Conservation (phyloP, 2,113 vertebrate species). For the Microtus montanus region DNA sequence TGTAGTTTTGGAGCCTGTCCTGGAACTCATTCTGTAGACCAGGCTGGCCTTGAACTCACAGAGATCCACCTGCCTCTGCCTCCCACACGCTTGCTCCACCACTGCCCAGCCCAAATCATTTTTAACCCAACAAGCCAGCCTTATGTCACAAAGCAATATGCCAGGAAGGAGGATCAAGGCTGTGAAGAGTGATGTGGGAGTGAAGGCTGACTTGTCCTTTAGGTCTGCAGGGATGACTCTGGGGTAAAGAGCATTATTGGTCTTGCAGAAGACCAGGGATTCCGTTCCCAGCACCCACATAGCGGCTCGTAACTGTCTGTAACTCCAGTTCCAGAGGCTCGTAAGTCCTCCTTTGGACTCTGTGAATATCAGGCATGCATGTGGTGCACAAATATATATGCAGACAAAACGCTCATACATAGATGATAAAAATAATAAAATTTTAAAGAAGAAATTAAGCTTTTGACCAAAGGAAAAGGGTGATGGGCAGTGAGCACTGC, state of each 20-base stretch:
- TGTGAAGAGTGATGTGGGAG: background rate
- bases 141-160: background rate
- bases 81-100: too few species aligned
- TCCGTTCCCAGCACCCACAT: background rate
- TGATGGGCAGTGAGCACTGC: background rate
- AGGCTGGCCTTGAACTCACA: too few species aligned
- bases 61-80: too few species aligned
- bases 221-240: background rate
- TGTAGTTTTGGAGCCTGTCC: too few species aligned
- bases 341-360: background rate
- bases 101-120: too few species aligned
- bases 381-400: too few species aligned
- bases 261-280: background rate
- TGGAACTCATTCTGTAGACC: too few species aligned
- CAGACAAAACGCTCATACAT: background rate
- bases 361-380: background rate
- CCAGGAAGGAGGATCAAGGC: background rate
- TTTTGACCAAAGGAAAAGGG: conserved; percentile 8
- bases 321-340: background rate
- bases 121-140: background rate
- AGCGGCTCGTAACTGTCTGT: background rate
- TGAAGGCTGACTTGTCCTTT: background rate
- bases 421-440: background rate
- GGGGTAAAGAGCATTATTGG: background rate
- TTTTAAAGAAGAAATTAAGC: background rate